Percentiles rank a stretch among this genome's conserved stretches.
These are phyloP conservation scores for Anthopleura sola DNA, from an alignment of 64 coral and sea anemone species.

Conservation along the genomic window DNA sequence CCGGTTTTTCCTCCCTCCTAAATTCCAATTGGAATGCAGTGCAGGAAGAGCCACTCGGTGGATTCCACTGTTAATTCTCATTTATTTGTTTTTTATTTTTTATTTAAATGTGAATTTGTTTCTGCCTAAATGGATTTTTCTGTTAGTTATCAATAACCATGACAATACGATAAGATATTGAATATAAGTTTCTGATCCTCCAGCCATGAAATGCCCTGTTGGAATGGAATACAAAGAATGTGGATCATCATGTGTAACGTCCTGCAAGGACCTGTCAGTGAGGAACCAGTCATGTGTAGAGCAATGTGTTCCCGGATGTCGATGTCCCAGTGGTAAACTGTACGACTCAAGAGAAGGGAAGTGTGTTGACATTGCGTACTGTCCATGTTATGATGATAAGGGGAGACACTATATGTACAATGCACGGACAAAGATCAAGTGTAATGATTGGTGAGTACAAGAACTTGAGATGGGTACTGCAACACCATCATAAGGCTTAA, in stretches of 20 bases:
- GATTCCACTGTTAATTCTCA: too few relatives aligned
- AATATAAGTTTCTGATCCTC: background rate
- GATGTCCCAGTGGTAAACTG: conserved; percentile 53
- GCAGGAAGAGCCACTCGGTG: too few relatives aligned
- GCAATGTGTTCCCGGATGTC: conserved; percentile 58
- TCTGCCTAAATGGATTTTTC: too few relatives aligned
- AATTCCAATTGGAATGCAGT: too few relatives aligned
- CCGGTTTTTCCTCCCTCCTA: too few relatives aligned
- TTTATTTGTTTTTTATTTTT: too few relatives aligned
- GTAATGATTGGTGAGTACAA: conserved; percentile 65
- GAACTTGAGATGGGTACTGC: too few relatives aligned
- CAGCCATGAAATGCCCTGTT: conserved; percentile 20
- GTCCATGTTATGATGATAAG: conserved; percentile 52
- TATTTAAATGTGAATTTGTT: too few relatives aligned
- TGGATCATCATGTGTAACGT: conserved; percentile 52
- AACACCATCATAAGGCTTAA: too few relatives aligned
- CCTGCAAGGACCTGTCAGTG: conserved; percentile 56
- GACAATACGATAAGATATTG: too few relatives aligned
- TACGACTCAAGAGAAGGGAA: conserved; percentile 55
- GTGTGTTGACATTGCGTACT: conserved; percentile 44
- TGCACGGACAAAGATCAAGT: conserved; percentile 26
- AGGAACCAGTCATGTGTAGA: conserved; percentile 46
- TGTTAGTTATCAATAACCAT: too few relatives aligned
- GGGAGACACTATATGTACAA: conserved; percentile 47
- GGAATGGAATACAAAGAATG: conserved; percentile 53